Evolutionary conservation across 2,113 vertebrate genomes (phyloP).

Genomic region (Tylochromis polylepis): DNA sequence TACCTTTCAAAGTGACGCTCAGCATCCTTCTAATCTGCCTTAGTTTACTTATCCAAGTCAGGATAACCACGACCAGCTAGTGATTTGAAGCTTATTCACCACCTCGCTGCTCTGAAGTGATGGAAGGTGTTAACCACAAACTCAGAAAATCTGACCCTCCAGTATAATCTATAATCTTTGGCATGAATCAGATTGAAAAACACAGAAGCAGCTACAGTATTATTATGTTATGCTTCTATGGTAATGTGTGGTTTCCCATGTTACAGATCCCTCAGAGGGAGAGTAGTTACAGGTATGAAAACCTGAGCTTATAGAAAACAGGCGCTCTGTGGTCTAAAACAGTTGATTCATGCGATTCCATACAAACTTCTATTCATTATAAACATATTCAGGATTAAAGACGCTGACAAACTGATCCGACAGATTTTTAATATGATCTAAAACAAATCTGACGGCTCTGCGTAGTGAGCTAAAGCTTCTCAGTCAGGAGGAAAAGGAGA

Average conservation of each 20-base stretch:
- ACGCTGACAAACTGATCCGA: rapidly evolving
- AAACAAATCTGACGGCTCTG: background rate
- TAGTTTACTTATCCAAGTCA: background rate
- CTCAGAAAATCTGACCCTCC: background rate
- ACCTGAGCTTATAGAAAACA: rapidly evolving
- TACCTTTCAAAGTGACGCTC: slow-evolving; percentile 5
- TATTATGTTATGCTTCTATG: background rate
- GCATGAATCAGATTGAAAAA: rapidly evolving
- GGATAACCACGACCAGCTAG: background rate
- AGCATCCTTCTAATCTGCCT: background rate
- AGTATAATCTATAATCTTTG: background rate
- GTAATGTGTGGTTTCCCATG: background rate
- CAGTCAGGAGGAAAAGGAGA: background rate
- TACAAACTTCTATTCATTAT: background rate
- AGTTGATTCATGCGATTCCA: background rate
- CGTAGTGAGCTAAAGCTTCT: background rate
- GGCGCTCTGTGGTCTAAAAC: background rate
- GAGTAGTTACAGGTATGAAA: background rate
- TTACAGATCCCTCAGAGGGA: background rate
- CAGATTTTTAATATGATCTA: background rate
- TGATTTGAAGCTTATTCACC: background rate
- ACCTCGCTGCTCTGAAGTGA: background rate
- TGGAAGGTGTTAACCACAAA: background rate
- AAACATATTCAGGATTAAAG: background rate
- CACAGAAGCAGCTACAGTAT: background rate